These are phyloP conservation scores for Fabriciana adippe DNA, from an alignment of 2,888 invertebrate genomes.

Conservation along the genomic window DNA sequence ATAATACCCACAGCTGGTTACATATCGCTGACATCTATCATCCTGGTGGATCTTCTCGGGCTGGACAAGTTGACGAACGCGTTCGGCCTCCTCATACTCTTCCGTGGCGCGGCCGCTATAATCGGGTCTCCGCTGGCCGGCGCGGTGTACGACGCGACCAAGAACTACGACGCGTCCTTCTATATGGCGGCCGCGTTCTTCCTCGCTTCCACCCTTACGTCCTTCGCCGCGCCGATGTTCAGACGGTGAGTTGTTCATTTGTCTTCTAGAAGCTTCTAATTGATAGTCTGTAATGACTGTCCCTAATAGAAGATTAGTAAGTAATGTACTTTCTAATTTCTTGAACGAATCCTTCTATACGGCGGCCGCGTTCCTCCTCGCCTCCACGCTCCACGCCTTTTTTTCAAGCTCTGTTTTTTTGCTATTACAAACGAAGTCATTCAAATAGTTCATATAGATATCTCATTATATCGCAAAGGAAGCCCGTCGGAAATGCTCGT, in stretches of 20 bases:
- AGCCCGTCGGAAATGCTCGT: too few species aligned
- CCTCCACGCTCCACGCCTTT: too few species aligned
- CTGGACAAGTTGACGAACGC: constrained; percentile 98
- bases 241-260: constrained; percentile 54
- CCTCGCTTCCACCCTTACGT: constrained; percentile 91
- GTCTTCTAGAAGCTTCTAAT: neutral
- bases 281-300: too few species aligned
- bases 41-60: constrained; percentile 97
- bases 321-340: too few species aligned
- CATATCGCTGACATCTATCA: constrained; percentile 98
- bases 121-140: constrained; percentile 93
- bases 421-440: too few species aligned
- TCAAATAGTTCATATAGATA: too few species aligned
- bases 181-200: constrained; percentile 96
- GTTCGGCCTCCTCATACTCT: constrained; percentile 96
- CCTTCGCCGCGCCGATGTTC: constrained; percentile 90
- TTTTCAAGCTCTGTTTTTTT: too few species aligned
- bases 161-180: constrained; percentile 94
- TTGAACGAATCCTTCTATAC: too few species aligned
- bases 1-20: constrained; percentile 89
- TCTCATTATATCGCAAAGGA: too few species aligned
- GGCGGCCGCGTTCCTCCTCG: too few species aligned
- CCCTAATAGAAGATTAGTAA: too few species aligned
- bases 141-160: constrained; percentile 93
- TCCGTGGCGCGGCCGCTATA: constrained; percentile 96